Conservation (phyloP, 2,888 invertebrate genomes). For the Prenolepis imparis region DNA sequence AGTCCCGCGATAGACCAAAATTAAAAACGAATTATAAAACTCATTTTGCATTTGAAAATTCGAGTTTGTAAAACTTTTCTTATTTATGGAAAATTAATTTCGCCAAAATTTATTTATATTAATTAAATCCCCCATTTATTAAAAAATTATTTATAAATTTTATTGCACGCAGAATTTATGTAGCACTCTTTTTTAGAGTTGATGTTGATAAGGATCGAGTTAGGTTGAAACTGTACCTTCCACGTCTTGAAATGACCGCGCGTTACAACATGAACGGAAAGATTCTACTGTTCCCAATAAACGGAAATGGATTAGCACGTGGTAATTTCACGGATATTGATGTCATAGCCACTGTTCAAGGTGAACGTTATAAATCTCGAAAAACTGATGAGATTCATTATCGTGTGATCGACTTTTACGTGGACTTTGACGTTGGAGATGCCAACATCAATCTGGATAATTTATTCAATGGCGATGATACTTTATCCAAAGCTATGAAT, state of each 20-base stretch:
- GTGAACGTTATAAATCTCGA: conserved; percentile 87
- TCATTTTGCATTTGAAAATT: background rate
- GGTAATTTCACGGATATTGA: conserved; percentile 92
- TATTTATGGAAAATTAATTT: background rate
- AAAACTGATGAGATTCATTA: conserved; percentile 86
- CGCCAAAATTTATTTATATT: background rate
- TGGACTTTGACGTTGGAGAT: conserved; percentile 90
- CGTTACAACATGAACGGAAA: conserved; percentile 90
- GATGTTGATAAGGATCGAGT: conserved; percentile 88
- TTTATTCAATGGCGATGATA: conserved; percentile 90
- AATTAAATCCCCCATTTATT: background rate
- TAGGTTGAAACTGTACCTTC: conserved; percentile 89
- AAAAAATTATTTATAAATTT: conserved; percentile 7
- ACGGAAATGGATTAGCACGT: conserved; percentile 89
- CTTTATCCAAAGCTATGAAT: conserved; percentile 90
- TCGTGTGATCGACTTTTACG: conserved; percentile 89
- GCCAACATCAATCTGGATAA: conserved; percentile 90
- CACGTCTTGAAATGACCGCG: conserved; percentile 89
- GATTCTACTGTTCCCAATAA: conserved; percentile 91
- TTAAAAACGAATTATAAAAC: background rate
- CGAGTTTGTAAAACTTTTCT: background rate
- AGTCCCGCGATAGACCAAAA: conserved; percentile 77
- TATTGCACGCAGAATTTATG: background rate
- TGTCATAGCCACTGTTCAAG: conserved; percentile 88
- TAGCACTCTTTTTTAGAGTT: conserved; percentile 85